Percentiles rank a stretch among this genome's conserved stretches.
Evolutionary conservation across 2,888 invertebrate species (phyloP).

Genomic region (Drosophila putrida): DNA sequence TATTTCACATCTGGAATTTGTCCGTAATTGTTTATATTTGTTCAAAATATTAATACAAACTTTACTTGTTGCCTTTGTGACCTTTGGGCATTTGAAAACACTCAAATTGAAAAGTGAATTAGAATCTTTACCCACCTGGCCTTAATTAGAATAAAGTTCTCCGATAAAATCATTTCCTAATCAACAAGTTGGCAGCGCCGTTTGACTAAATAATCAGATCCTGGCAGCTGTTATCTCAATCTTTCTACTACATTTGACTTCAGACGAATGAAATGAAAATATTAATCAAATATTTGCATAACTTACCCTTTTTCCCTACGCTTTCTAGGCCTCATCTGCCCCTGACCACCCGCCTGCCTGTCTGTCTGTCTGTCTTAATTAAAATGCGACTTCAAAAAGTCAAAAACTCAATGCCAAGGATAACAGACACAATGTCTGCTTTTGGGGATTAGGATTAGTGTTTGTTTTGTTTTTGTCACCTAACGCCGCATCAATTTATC

Average conservation of each 20-base stretch:
- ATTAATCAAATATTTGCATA: slow-evolving; percentile 3
- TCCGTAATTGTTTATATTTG: no score
- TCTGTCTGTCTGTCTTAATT: slow-evolving; percentile 20
- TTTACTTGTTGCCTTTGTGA: no score
- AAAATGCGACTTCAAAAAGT: slow-evolving; percentile 18
- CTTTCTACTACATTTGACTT: neutral
- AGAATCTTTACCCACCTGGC: no score
- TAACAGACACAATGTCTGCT: slow-evolving; percentile 3
- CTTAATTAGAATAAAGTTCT: neutral
- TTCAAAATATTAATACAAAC: no score
- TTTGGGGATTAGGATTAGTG: neutral
- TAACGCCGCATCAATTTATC: slow-evolving; percentile 1
- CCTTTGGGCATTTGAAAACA: no score
- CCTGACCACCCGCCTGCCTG: neutral
- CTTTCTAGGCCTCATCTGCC: neutral
- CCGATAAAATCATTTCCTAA: neutral
- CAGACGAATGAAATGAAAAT: neutral
- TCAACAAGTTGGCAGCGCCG: slow-evolving; percentile 1
- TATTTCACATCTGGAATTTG: no score
- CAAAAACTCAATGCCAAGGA: slow-evolving; percentile 1
- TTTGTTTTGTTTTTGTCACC: slow-evolving; percentile 15
- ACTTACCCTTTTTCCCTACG: neutral
- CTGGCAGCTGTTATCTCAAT: neutral
- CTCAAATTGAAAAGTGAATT: no score
- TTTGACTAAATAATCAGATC: neutral